Evolutionary conservation across 1,140 invertebrate species (phyloP).

Genomic region (Sarcophaga peregrina): DNA sequence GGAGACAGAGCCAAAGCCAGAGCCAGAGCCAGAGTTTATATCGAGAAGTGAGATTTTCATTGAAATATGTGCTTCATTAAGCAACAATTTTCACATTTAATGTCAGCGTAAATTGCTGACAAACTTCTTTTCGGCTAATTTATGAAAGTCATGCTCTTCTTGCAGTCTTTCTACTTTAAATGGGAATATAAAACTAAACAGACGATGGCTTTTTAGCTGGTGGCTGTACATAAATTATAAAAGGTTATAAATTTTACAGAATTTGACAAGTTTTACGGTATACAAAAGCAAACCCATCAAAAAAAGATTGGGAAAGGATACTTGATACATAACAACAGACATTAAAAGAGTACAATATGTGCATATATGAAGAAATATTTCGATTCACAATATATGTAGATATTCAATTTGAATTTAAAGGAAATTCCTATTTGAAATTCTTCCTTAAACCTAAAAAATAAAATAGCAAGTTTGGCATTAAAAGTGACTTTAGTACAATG

Average conservation of each 20-base stretch:
- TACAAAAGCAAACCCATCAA: not conserved
- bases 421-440: no score
- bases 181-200: no score
- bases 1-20: not conserved
- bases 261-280: conserved; percentile 14
- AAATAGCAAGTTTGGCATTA: no score
- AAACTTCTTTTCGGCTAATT: conserved; percentile 1
- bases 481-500: no score
- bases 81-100: conserved; percentile 22
- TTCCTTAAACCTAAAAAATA: no score
- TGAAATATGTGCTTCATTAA: conserved; percentile 18
- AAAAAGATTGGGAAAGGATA: not conserved
- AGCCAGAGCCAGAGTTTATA: not conserved
- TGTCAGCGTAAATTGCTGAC: conserved; percentile 7
- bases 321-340: no score
- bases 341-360: no score
- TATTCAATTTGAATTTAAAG: no score
- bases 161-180: not conserved
- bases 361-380: no score
- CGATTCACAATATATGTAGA: no score
- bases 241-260: conserved; percentile 21
- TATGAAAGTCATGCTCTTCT: conserved; percentile 14
- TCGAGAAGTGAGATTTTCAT: not conserved
- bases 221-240: not conserved
- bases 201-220: not conserved